phyloP scores from a whole-genome alignment of 2,797 vertebrate species.

The Ptychadena robeensis region DNA sequence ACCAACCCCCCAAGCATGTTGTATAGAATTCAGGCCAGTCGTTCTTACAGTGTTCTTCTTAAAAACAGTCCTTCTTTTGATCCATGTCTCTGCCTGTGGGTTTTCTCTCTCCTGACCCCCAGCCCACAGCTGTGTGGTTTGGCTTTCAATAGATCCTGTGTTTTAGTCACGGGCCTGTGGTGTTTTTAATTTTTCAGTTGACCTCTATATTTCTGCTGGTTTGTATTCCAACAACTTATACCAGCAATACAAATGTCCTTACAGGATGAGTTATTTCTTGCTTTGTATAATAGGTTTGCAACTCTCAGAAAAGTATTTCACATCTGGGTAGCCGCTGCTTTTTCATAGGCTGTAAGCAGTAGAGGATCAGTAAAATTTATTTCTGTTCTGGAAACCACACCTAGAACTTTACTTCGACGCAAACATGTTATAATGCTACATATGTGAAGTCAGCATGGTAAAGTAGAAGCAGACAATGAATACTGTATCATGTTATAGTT shows the following conservation, averaged over 20 bases:
- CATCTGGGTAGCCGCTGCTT: not conserved
- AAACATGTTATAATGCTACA: no score
- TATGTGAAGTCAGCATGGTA: no score
- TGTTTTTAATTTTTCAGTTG: slow-evolving; percentile 6
- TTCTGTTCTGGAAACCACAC: no score
- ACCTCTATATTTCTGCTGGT: slow-evolving; percentile 7
- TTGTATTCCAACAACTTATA: not conserved
- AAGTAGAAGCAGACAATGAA: no score
- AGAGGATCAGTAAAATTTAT: no score
- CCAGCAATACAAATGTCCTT: not conserved
- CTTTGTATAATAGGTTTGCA: not conserved
- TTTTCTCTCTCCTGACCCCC: slow-evolving; percentile 44
- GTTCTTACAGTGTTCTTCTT: slow-evolving; percentile 2
- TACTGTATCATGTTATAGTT: no score
- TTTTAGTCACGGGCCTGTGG: not conserved
- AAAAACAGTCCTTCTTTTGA: slow-evolving; percentile 52
- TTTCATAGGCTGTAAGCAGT: no score
- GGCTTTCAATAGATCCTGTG: slow-evolving; percentile 47
- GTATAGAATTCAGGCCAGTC: slow-evolving; percentile 26
- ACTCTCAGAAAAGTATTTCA: not conserved
- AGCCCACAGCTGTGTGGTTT: slow-evolving; percentile 52
- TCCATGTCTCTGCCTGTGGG: slow-evolving; percentile 47
- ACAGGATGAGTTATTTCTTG: not conserved
- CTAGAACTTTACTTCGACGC: no score
- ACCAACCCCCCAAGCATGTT: not conserved